phyloP scores from a whole-genome alignment of 2,888 invertebrate species.

The Tubiluchus corallicola region DNA sequence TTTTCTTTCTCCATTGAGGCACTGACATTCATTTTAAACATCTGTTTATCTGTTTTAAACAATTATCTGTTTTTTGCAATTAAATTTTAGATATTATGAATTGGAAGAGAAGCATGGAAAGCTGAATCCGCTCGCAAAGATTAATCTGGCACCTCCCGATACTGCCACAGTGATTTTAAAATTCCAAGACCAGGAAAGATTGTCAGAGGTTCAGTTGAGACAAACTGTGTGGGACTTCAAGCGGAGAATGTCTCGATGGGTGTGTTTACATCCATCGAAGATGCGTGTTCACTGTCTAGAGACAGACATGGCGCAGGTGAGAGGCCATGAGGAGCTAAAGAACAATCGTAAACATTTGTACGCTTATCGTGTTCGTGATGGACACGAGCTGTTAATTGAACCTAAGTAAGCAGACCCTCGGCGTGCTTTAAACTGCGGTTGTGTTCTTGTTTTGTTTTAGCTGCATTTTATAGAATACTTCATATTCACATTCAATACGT shows the following conservation, averaged over 20 bases:
- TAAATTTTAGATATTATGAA: slow-evolving; percentile 49
- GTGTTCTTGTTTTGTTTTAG: no score
- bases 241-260: slow-evolving; percentile 44
- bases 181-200: slow-evolving; percentile 38
- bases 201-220: slow-evolving; percentile 48
- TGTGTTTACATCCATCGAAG: slow-evolving; percentile 55
- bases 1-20: no score
- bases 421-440: no score
- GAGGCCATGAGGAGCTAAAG: slow-evolving; percentile 64
- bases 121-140: slow-evolving; percentile 68
- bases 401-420: no score
- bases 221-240: slow-evolving; percentile 45
- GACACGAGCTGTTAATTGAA: slow-evolving; percentile 70
- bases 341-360: slow-evolving; percentile 73
- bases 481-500: no score
- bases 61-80: slow-evolving; percentile 7
- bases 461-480: no score
- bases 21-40: no score
- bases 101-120: slow-evolving; percentile 66
- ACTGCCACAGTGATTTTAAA: slow-evolving; percentile 64
- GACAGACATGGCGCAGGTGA: slow-evolving; percentile 36
- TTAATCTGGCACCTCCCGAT: slow-evolving; percentile 48
- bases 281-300: slow-evolving; percentile 79
- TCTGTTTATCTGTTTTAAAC: no score
- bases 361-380: slow-evolving; percentile 70